A percentile compares a stretch with the other conserved stretches of the same genome.
Conservation (phyloP, 2,113 vertebrate genomes). For the Vicugna pacos region DNA sequence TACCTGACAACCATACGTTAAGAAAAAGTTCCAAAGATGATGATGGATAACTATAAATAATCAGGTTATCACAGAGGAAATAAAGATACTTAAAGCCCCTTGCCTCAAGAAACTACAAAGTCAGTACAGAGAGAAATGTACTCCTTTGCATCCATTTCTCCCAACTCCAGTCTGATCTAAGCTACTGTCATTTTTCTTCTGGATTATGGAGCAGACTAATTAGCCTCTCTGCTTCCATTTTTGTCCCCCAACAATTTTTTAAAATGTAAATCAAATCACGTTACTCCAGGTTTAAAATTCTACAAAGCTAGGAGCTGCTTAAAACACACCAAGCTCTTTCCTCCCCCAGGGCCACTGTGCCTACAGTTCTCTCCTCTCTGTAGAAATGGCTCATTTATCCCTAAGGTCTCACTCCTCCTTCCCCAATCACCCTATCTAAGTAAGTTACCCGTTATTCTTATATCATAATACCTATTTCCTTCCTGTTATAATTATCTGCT, state of each 20-base stretch:
- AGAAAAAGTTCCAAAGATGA: background rate
- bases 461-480: background rate
- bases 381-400: background rate
- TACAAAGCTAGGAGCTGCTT: background rate
- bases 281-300: slow-evolving; percentile 40
- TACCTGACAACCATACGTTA: background rate
- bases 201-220: background rate
- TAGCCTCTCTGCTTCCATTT: background rate
- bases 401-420: background rate
- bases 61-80: background rate
- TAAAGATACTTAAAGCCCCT: background rate
- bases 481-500: background rate
- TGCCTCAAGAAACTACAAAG: background rate
- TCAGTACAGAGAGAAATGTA: background rate
- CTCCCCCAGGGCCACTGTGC: background rate
- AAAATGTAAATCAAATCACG: background rate
- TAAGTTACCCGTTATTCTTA: background rate
- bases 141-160: background rate
- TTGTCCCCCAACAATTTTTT: background rate
- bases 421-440: background rate
- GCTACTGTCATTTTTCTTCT: background rate
- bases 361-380: background rate
- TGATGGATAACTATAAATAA: background rate
- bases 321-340: background rate
- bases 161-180: background rate